These are phyloP conservation scores for Drosophila lacertosa DNA, from an alignment of 1,140 invertebrate species.

Conservation along the genomic window DNA sequence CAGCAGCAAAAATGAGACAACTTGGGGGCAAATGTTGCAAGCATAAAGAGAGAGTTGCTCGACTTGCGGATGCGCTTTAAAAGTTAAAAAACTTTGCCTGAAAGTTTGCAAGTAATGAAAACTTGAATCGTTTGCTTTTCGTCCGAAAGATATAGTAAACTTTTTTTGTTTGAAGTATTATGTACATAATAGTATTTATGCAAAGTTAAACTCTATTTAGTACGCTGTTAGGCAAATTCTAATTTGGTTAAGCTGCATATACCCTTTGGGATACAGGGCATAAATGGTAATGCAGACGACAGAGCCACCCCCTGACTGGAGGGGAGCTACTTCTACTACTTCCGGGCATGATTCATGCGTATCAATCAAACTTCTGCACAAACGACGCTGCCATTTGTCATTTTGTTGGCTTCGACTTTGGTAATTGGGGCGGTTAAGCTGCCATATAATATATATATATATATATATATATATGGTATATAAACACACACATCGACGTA, in stretches of 20 bases:
- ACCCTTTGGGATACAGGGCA: not conserved
- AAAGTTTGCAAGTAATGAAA: no score
- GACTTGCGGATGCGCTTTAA: conserved; percentile 12
- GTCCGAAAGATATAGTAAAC: no score
- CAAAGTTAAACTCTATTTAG: no score
- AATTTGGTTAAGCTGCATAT: no score
- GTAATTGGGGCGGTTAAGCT: conserved; percentile 50
- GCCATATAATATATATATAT: conserved; percentile 12
- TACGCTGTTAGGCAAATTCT: no score
- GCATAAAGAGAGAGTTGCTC: not conserved
- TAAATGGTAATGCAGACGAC: not conserved
- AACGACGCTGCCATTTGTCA: conserved; percentile 38
- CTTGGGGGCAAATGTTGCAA: conserved; percentile 9
- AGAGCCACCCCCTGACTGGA: conserved; percentile 17
- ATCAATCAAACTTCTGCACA: conserved; percentile 68
- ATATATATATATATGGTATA: not conserved
- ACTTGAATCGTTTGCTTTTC: no score
- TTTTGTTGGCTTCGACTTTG: conserved; percentile 47
- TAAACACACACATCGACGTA: not conserved
- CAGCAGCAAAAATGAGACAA: conserved; percentile 31
- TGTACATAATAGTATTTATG: no score
- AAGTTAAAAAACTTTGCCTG: no score
- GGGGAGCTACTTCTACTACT: conserved; percentile 28
- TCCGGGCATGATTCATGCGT: conserved; percentile 70
- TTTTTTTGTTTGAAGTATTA: no score